Base-by-base conservation (phyloP, 1,140 invertebrate species). In the Drosophila kepulauana region DNA sequence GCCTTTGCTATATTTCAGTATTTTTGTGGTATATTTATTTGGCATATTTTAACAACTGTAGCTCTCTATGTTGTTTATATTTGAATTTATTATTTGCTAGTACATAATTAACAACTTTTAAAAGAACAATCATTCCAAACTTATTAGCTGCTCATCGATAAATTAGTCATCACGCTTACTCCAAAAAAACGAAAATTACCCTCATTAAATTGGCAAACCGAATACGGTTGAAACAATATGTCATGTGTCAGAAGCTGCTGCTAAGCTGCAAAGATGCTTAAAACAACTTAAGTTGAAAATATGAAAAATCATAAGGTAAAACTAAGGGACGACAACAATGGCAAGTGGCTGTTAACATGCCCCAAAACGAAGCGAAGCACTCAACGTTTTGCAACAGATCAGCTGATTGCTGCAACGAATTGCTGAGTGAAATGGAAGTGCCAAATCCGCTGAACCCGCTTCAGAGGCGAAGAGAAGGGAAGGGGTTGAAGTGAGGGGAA, bases 191-290 rank as follows among this genome's bases (percentile, higher is more conserved):
- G 20, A 25, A 25, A 25, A 25, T 25, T 25, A 4, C 20, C 20
- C 20, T 25, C 20, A 25, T 0, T 25, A 25, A 25, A 25, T 0
- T 25, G 0, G 20, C 20, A 25, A 25, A 76, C 11, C 54, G 41
- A 43, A 45, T 41, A 10, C 20, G 30, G n/a, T n/a, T 51, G 61
- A 57, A 62, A 78, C 73, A 75, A 88, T 89, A 81, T 85, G 78
- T 88, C 85, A 88, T 85, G 67, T 81, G 78, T 71, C 72, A 77
- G 30, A 38, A 41, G 70, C 63, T 70, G 46, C 85, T 71, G 84
- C 89, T 89, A 89, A 88, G 84, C 84, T 66, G 67, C 51, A 88
- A 88, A 81, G 75, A 68, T 61, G 84, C 81, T 88, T 89, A 79
- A 84, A 77, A 51, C 58, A 64, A 64, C 46, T 54, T 49, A 64